A percentile compares a stretch with the other conserved stretches of the same genome.
These are phyloP conservation scores for Acholoe squamosa DNA, from an alignment of 2,888 invertebrate species.

Conservation along the genomic window DNA sequence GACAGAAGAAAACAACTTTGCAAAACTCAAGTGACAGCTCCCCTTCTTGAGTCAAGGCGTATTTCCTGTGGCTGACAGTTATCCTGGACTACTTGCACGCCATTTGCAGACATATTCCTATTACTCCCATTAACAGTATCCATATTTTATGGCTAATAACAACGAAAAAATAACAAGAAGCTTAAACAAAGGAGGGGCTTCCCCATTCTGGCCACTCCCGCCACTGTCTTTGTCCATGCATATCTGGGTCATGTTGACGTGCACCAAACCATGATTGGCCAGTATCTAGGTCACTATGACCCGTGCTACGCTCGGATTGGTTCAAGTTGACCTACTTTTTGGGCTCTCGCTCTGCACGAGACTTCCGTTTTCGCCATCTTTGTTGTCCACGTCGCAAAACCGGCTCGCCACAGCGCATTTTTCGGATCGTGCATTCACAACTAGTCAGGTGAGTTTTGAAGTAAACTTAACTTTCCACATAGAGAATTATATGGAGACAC, in stretches of 20 bases:
- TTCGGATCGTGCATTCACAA: slow-evolving; percentile 4
- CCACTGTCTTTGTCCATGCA: slow-evolving; percentile 46
- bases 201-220: slow-evolving; percentile 38
- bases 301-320: too few relatives aligned
- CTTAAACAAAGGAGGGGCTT: slow-evolving; percentile 50
- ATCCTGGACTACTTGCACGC: not conserved
- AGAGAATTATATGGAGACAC: too few relatives aligned
- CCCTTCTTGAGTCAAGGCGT: not conserved
- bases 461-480: too few relatives aligned
- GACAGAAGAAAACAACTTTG: not conserved
- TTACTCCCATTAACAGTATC: not conserved
- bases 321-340: too few relatives aligned
- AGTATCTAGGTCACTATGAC: not conserved
- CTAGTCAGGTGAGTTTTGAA: not conserved
- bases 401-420: not conserved
- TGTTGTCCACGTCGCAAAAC: slow-evolving; percentile 50
- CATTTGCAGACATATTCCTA: too few relatives aligned
- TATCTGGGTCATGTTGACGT: slow-evolving; percentile 50
- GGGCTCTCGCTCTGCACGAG: not conserved
- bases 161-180: not conserved
- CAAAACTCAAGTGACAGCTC: slow-evolving; percentile 43
- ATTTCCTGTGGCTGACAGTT: not conserved
- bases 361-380: slow-evolving; percentile 49
- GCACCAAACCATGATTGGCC: not conserved
- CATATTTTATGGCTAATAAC: not conserved